Base-by-base conservation (phyloP, 2,888 invertebrate species). In the Lasioglossum leucozonium region DNA sequence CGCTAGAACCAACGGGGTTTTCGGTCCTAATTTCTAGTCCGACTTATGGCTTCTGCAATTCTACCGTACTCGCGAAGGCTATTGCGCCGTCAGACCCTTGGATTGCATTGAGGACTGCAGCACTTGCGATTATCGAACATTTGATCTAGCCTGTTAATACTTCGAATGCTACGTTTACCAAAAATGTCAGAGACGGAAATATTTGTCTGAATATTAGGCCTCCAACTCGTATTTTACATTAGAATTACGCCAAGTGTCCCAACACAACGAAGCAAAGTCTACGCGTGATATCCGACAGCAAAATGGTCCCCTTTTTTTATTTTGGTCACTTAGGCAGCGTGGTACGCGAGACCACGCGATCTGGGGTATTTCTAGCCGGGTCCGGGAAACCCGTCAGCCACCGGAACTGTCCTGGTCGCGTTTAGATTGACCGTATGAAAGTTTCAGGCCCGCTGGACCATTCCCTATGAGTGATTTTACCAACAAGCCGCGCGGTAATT, bases 391-490 rank as follows among this genome's bases (percentile, higher is more conserved):
- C 58, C 26, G 26, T 30, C 58, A n/a, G 58, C 58, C 26, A 26
- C 58, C 58, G 58, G 26, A 72, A 51, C 79, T 30, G 72, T 16
- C 47, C 22, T 44, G 34, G 58, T 44, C 47, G 26, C 18, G 26
- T 82, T 77, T 62, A 71, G 84, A 77, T 78, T 84, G 69, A 51
- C 77, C 6, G 69, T 42, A 77, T 84, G 84, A 84, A 84, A 77
- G 73, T 77, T 84, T 77, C 77, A 84, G 10, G 37, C 37, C 34
- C 34, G 16, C 22, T n/a, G 58, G 37, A 16, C 47, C 69, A 77
- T 84, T 84, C 78, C 40, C 30, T 78, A 78, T 84, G 84, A 84
- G 77, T 84, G 84, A 84, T 84, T 84, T 84, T 84, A 69, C 77
- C 77, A 47, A 44, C 81, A 40, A 18, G 16, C 26, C 8, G n/a